Base-by-base conservation (phyloP, 2,888 invertebrate species). In the Achlya flavicornis region DNA sequence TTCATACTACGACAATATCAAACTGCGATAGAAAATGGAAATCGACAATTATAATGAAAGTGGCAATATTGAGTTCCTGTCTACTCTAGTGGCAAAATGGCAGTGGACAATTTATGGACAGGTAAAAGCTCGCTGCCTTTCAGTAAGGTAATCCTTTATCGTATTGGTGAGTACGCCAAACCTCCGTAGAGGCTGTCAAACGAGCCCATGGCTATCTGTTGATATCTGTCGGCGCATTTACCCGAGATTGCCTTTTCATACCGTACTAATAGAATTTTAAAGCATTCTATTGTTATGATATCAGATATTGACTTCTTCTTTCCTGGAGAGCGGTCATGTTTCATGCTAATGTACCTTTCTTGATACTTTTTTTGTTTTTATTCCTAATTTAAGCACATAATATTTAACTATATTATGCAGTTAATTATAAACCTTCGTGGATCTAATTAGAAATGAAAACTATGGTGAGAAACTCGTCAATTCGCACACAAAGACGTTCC, bases 141-240 rank as follows among this genome's bases (percentile, higher is more conserved):
- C 77, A 77, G 78, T 75, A 78, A 77, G 80, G 72, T 82, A 83
- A 87, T 84, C 84, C 80, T 85, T 79, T 83, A 83, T 81, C 79
- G 79, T 79, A 77, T 80, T 80, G 79, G 79, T 81, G 79, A 76
- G 76, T 73, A 69, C 73, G 66, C 43, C 71, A 68, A 72, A 71
- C 69, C 66, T 70, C 68, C 71, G 72, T 73, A 72, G 75, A 74
- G 69, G 72, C 70, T 79, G 76, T 79, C 80, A 80, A 79, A 74
- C 78, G 76, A 77, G 80, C 85, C 76, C 67, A 74, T 67, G 78
- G 84, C 83, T 82, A 87, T 86, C 84, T 80, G 83, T 86, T 84
- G 85, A 83, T 83, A 79, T 79, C 84, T 83, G 83, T 86, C 84
- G 72, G 74, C 74, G 75, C 75, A 78, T 79, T 76, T 78, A 78